phyloP scores from a whole-genome alignment of 2,113 vertebrate species.

The Tupaia tana region DNA sequence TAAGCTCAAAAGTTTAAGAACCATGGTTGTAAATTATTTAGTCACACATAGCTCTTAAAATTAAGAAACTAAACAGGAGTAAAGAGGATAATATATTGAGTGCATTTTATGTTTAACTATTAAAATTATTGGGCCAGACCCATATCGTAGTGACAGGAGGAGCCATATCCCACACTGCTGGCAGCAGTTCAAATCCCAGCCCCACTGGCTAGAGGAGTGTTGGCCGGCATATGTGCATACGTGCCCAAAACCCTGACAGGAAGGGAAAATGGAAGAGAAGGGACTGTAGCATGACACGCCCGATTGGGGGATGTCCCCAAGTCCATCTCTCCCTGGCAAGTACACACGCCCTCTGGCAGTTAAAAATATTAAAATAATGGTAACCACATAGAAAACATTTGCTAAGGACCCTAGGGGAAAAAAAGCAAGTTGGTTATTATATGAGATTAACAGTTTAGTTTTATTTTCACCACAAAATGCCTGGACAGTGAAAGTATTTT shows the following conservation, averaged over 20 bases:
- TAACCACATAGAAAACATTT: neutral
- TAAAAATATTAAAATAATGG: slow-evolving; percentile 31
- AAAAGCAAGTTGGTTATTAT: neutral
- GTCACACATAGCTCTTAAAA: neutral
- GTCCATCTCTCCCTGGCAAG: no score
- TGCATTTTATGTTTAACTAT: slow-evolving; percentile 34
- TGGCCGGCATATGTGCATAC: no score
- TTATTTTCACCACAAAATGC: neutral
- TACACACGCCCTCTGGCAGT: no score
- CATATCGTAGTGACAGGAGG: no score
- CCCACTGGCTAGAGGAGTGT: no score
- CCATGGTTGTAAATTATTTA: neutral
- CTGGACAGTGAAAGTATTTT: neutral
- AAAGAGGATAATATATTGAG: neutral
- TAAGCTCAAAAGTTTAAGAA: neutral
- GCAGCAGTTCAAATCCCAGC: no score
- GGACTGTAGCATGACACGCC: no score
- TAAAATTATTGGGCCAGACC: neutral
- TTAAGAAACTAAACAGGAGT: slow-evolving; percentile 26
- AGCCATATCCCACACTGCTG: no score
- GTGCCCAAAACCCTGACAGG: no score
- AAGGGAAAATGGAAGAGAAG: no score
- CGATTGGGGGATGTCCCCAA: no score
- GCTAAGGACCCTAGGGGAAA: neutral
- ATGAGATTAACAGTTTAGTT: neutral